Evolutionary conservation across 2,797 vertebrate genomes (phyloP).

Genomic region (Ibycter americanus): DNA sequence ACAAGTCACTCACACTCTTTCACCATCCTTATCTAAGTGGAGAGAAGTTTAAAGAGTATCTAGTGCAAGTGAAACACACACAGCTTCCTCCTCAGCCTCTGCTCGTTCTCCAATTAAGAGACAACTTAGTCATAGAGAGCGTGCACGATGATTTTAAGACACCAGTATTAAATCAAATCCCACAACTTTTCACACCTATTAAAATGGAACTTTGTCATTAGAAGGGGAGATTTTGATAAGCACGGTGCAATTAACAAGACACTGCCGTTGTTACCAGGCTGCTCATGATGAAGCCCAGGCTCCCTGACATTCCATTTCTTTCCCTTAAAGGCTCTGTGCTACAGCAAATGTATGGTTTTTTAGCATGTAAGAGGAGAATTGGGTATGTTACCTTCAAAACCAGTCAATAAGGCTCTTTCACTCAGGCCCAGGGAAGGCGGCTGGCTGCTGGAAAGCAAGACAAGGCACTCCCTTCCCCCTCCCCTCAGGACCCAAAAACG

Average conservation of each 20-base stretch:
- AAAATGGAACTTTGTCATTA: neutral
- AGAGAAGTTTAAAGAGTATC: neutral
- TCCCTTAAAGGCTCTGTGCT: neutral
- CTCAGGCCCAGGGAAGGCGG: neutral
- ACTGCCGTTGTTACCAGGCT: constrained; percentile 2
- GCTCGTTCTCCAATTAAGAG: neutral
- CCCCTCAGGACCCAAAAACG: constrained; percentile 24
- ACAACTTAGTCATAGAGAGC: neutral
- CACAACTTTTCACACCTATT: constrained; percentile 42
- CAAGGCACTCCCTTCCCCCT: constrained; percentile 47
- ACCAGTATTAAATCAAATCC: constrained; percentile 20
- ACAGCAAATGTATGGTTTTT: constrained; percentile 20
- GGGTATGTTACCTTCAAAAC: constrained; percentile 7
- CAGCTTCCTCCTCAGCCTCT: constrained; percentile 14
- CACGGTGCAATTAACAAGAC: constrained; percentile 10
- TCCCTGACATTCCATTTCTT: constrained; percentile 32
- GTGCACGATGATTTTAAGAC: neutral
- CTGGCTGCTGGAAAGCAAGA: constrained; percentile 24
- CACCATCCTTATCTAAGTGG: neutral
- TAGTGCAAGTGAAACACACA: neutral
- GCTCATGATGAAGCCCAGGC: neutral
- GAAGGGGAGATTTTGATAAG: constrained; percentile 14
- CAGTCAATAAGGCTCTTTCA: constrained; percentile 58
- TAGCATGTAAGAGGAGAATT: neutral
- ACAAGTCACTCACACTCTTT: neutral